Base-by-base conservation (phyloP, 2,113 vertebrate species). In the Pterocles burchelli region DNA sequence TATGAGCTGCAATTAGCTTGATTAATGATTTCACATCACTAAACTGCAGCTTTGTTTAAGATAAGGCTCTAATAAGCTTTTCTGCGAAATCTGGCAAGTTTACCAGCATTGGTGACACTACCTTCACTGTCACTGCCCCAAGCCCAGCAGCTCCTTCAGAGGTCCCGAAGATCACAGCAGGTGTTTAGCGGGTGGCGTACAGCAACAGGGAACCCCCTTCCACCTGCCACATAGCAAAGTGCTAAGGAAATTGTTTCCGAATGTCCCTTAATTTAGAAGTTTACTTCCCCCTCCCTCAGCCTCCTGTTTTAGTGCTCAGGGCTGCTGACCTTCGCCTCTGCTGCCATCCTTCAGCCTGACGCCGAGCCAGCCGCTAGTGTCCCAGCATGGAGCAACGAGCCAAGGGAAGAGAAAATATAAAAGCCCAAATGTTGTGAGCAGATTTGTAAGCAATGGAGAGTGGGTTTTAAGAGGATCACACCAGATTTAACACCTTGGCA, bases 1-100 rank as follows among this genome's bases (percentile, higher is more conserved):
- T 92, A 95, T 66, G 67, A 89, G 74, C 78, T 79, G 46, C 80
- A 95, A 96, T 96, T 95, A 94, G 77, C 66, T 66, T 95, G 96
- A 96, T 96, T 97, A 95, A 97, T 97, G 89, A 97, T 97, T 97
- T 93, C 94, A 93, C 96, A 95, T 96, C 96, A 57, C 91, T 91
- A 95, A 95, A 93, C 88, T 89, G 80, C 45, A 90, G 74, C 91
- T 94, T 92, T 91, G 88, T 89, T 66, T 83, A 83, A 96, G 97
- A 96, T 96, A 96, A 96, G 59, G 29, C 49, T 71, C 75, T 90
- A 93, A 65, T 58, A 96, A 90, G 80, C n/a, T 78, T 83, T 95
- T 85, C 73, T 90, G 58, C 41, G 48, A 48, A 90, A 89, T 67
- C 68, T 92, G 80, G 85, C 70, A 61, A 57, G 36, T 88, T 92